These are phyloP conservation scores for Elegia similella DNA, from an alignment of 2,888 invertebrate species.

Conservation along the genomic window DNA sequence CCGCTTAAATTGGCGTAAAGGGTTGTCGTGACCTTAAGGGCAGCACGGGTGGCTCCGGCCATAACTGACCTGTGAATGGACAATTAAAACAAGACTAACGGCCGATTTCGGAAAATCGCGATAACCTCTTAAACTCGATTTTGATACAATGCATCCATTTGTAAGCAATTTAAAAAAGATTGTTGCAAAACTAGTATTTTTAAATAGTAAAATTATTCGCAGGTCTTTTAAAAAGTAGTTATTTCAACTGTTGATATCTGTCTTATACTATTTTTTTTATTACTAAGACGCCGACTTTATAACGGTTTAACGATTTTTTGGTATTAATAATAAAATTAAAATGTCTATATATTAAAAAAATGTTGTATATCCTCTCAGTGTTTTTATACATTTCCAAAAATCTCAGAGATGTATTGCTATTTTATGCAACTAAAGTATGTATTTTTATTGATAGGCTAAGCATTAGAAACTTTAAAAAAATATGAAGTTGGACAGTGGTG, in stretches of 20 bases:
- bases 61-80: constrained; percentile 61
- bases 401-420: too few relatives aligned
- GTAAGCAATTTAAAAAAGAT: constrained; percentile 36
- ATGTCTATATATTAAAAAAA: too few relatives aligned
- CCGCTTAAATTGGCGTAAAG: constrained; percentile 75
- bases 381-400: too few relatives aligned
- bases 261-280: not conserved
- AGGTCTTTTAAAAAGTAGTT: not conserved
- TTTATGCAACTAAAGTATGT: too few relatives aligned
- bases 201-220: not conserved
- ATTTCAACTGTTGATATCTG: not conserved
- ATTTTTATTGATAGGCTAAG: too few relatives aligned
- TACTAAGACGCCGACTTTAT: not conserved
- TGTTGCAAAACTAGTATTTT: constrained; percentile 25
- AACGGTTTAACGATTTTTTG: constrained; percentile 16
- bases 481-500: not conserved
- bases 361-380: too few relatives aligned
- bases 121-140: constrained; percentile 66
- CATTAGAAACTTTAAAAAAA: too few relatives aligned
- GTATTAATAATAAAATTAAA: too few relatives aligned
- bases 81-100: constrained; percentile 78
- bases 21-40: constrained; percentile 71
- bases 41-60: constrained; percentile 74
- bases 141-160: constrained; percentile 49
- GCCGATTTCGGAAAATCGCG: constrained; percentile 67